phyloP scores from a whole-genome alignment of 37 sponge, comb jelly and placozoan genomes.

The Oscarella lobularis region DNA sequence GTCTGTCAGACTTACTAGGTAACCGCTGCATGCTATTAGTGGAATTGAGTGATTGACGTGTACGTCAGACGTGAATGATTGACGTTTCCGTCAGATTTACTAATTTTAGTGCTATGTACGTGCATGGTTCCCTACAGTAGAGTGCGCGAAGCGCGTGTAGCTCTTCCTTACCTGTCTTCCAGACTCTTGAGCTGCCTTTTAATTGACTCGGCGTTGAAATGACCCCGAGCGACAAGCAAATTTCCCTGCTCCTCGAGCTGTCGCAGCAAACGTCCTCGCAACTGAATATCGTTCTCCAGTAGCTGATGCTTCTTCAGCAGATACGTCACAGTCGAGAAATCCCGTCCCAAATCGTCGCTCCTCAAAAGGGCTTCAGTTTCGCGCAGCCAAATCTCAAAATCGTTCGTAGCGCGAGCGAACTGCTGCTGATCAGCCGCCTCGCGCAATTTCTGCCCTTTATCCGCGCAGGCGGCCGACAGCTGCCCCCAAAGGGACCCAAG shows the following conservation, averaged over 20 bases:
- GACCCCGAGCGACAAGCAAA: slow-evolving; percentile 23
- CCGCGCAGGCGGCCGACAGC: slow-evolving; percentile 32
- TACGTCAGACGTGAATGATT: too few relatives aligned
- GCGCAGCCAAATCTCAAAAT: slow-evolving; percentile 57
- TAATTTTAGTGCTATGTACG: too few relatives aligned
- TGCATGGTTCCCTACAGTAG: neutral
- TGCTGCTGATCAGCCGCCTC: neutral
- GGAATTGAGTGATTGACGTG: too few relatives aligned
- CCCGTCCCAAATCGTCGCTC: slow-evolving; percentile 74
- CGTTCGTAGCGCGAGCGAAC: slow-evolving; percentile 51
- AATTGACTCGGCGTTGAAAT: slow-evolving; percentile 58
- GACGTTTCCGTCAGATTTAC: too few relatives aligned
- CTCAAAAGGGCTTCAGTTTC: slow-evolving; percentile 62
- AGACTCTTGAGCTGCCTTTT: slow-evolving; percentile 15
- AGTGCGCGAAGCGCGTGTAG: neutral
- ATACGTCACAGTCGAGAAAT: slow-evolving; percentile 66
- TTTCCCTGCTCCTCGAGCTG: slow-evolving; percentile 19
- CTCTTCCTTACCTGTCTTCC: slow-evolving; percentile 33
- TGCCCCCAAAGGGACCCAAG: slow-evolving; percentile 57
- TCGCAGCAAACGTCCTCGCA: slow-evolving; percentile 34
- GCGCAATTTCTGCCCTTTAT: neutral
- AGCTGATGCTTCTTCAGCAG: slow-evolving; percentile 84
- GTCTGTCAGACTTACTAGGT: too few relatives aligned
- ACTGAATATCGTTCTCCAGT: slow-evolving; percentile 28
- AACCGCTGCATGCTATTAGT: too few relatives aligned